Base-by-base conservation (phyloP, 2,888 invertebrate species). In the Cosmia trapezina region DNA sequence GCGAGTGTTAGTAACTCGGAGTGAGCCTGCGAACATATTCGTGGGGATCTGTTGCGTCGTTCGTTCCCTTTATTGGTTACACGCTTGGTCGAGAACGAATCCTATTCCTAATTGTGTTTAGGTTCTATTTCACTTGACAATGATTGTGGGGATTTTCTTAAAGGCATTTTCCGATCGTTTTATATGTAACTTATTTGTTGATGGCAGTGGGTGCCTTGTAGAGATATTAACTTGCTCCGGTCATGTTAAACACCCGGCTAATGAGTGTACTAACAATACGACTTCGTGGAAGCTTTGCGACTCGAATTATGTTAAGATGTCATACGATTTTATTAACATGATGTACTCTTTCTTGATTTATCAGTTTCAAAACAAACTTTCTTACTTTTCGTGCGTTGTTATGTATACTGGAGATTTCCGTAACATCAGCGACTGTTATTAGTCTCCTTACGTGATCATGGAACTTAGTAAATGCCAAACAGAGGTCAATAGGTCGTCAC, bases 21-120 rank as follows among this genome's bases (percentile, higher is more conserved):
- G 94, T 94, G 96, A 95, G 95, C 93, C 94, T 93, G 94, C 92
- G 95, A 96, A 96, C 96, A 96, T 95, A 96, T 96, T 96, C 95
- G 93, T 90, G 86, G 93, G 93, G 94, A 96, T 96, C 95, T 96
- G 95, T 95, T 95, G 95, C 94, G 93, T 92, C 92, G 91, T 93
- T 92, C 93, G 89, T 90, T 91, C 91, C 92, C 90, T 91, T 94
- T 94, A 94, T 94, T 94, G 93, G 94, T 92, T 91, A 90, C 87
- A 89, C 86, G 91, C 81, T 89, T 90, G 89, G 85, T 81, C 92
- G 88, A 94, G 86, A 91, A 89, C 87, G 89, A 88, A 91, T 92
- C 91, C 90, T 95, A 93, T 91, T 84, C 80, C 70, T 89, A 90
- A 91, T 92, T 89, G 89, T 83, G 84, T 92, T 91, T 92, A 92